Evolutionary conservation across 2,797 vertebrate species (phyloP).

Genomic region (Neosilurus mollespiculum): DNA sequence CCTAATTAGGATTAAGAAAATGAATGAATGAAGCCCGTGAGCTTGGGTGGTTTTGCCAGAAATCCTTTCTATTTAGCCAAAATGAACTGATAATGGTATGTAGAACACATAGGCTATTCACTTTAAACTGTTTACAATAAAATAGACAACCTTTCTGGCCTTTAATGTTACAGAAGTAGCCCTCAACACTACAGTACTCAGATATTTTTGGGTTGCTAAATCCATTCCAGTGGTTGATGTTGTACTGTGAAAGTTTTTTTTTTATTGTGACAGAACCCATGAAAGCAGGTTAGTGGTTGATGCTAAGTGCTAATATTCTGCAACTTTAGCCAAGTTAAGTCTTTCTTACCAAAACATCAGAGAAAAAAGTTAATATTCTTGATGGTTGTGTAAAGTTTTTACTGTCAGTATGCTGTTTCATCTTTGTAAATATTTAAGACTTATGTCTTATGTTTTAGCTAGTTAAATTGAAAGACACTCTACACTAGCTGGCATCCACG

Average conservation of each 20-base stretch:
- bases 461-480: background rate
- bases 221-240: background rate
- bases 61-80: too few relatives aligned
- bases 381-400: background rate
- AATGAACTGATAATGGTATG: too few relatives aligned
- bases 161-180: background rate
- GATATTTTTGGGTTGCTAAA: background rate
- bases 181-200: background rate
- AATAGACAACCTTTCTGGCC: background rate
- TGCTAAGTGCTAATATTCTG: background rate
- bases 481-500: background rate
- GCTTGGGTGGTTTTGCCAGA: too few relatives aligned
- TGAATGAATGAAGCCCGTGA: too few relatives aligned
- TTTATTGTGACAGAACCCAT: background rate
- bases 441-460: background rate
- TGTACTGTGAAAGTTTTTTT: background rate
- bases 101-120: background rate
- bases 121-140: background rate
- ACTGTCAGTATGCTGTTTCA: background rate
- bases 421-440: background rate
- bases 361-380: background rate
- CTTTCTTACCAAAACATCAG: background rate
- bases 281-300: background rate
- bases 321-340: background rate
- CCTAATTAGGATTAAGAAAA: too few relatives aligned